phyloP scores from a whole-genome alignment of 2,797 vertebrate species.

The Dromococcyx pavoninus region DNA sequence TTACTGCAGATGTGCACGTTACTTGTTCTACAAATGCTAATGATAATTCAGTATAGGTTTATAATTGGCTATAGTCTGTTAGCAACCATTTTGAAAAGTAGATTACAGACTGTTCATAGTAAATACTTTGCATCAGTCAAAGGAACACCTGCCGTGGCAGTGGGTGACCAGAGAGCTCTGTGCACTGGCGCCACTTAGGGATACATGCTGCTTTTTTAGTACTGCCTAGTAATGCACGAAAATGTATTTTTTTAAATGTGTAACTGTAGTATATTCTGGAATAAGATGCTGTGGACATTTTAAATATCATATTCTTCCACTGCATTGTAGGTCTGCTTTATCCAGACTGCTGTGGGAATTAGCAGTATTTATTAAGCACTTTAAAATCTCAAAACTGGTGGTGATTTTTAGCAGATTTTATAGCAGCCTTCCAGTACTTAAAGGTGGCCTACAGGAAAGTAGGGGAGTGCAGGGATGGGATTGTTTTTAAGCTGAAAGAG shows the following conservation, averaged over 20 bases:
- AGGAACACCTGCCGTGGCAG: neutral
- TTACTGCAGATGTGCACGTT: neutral
- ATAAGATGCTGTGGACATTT: neutral
- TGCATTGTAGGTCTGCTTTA: neutral
- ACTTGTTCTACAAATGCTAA: neutral
- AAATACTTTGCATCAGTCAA: neutral
- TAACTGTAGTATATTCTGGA: neutral
- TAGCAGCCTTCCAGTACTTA: too few relatives aligned
- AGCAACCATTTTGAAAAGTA: neutral
- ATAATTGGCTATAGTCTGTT: neutral
- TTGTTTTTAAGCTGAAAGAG: too few relatives aligned
- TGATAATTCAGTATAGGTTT: neutral
- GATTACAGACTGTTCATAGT: neutral
- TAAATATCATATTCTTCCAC: neutral
- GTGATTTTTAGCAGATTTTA: neutral
- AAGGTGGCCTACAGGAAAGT: too few relatives aligned
- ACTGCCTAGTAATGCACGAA: neutral
- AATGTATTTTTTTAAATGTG: neutral
- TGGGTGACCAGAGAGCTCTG: neutral
- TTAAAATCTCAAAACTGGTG: neutral
- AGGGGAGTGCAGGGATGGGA: too few relatives aligned
- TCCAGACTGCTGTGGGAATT: neutral
- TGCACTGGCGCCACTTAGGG: neutral
- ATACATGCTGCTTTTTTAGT: neutral
- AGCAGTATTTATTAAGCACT: neutral